These are phyloP conservation scores for Characodon lateralis DNA, from an alignment of 2,797 vertebrate genomes.

Conservation along the genomic window DNA sequence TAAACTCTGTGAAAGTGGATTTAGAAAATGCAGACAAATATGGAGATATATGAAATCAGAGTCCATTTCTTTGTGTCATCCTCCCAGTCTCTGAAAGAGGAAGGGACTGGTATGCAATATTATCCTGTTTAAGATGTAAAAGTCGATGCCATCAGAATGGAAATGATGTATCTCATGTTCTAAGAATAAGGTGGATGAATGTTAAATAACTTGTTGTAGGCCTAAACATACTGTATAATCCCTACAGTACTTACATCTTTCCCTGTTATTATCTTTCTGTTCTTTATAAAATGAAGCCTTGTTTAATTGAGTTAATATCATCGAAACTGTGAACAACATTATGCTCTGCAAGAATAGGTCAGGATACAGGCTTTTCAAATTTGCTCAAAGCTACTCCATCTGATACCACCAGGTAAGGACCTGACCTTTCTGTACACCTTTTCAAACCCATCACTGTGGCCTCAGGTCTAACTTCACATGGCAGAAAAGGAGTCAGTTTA, in stretches of 20 bases:
- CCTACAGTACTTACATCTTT: not conserved
- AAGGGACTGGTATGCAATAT: not conserved
- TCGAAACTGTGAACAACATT: conserved; percentile 4
- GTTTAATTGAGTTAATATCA: conserved; percentile 20
- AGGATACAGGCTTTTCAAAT: conserved; percentile 19
- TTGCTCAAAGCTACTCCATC: conserved; percentile 18
- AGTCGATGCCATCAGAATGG: not conserved
- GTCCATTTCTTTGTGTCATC: not conserved
- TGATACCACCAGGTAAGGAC: conserved; percentile 22
- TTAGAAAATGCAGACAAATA: not conserved
- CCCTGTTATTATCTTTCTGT: not conserved
- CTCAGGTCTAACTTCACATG: conserved; percentile 11
- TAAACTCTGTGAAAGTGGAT: not conserved
- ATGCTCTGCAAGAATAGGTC: conserved; percentile 9
- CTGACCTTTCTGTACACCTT: conserved; percentile 29
- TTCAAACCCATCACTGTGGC: conserved; percentile 5
- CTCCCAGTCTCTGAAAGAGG: not conserved
- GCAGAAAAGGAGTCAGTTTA: conserved; percentile 31
- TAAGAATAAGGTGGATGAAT: not conserved
- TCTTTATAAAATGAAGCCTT: not conserved
- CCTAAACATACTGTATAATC: not conserved
- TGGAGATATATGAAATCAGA: not conserved
- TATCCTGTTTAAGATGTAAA: not conserved
- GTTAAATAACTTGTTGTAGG: not conserved
- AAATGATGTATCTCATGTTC: not conserved